phyloP scores from a whole-genome alignment of 2,113 vertebrate genomes.

The Mobula hypostoma region DNA sequence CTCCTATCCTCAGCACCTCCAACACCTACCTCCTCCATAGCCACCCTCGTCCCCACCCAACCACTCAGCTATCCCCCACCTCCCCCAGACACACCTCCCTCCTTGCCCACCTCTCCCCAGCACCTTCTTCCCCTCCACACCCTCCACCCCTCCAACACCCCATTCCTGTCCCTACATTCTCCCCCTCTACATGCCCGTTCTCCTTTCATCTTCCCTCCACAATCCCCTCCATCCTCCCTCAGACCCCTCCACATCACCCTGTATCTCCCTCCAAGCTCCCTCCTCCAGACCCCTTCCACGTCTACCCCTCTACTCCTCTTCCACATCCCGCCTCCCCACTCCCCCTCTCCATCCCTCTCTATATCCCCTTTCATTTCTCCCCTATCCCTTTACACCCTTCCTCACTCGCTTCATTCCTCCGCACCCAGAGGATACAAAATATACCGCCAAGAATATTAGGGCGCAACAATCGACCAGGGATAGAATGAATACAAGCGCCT shows the following conservation, averaged over 20 bases:
- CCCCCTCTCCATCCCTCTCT: neutral
- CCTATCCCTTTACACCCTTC: no score
- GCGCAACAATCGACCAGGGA: conserved; percentile 85
- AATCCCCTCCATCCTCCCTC: neutral
- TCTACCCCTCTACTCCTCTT: neutral
- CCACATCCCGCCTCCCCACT: neutral
- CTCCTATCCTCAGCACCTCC: no score
- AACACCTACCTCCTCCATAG: no score
- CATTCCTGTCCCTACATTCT: neutral
- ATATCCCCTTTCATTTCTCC: neutral
- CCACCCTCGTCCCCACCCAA: no score
- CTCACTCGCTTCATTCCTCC: neutral
- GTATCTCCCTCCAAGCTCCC: no score
- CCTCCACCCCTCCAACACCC: neutral
- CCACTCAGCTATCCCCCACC: neutral
- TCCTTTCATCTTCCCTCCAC: neutral
- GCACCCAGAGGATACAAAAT: conserved; percentile 80
- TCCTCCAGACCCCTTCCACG: neutral
- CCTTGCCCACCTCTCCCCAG: neutral
- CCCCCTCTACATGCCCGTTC: neutral
- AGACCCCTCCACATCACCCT: neutral
- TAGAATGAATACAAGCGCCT: conserved; percentile 83
- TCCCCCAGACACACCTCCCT: neutral
- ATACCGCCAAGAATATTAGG: conserved; percentile 90
- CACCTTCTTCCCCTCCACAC: neutral